A percentile compares a stretch with the other conserved stretches of the same genome.
Evolutionary conservation across 1,140 invertebrate species (phyloP).

Genomic region (Dreissena rostriformis): DNA sequence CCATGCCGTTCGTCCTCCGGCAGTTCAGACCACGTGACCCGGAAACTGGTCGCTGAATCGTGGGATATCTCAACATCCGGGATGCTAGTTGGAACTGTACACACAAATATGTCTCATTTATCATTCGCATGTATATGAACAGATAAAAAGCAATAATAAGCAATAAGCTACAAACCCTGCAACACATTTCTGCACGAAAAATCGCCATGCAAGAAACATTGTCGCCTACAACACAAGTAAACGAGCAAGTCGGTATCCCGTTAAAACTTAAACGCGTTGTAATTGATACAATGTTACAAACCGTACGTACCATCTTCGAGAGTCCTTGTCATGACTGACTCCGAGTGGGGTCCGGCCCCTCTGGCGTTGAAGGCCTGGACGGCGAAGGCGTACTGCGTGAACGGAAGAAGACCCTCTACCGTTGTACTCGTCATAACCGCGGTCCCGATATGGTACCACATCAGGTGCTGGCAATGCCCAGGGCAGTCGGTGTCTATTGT

Average conservation of each 20-base stretch:
- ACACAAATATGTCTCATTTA: neutral
- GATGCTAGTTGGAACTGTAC: slow-evolving; percentile 19
- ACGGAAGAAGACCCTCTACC: neutral
- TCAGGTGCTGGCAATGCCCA: slow-evolving; percentile 14
- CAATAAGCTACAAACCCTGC: neutral
- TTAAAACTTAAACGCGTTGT: neutral
- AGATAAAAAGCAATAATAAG: neutral
- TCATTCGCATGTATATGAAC: neutral
- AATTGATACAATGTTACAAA: neutral
- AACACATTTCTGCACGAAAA: neutral
- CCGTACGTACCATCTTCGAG: slow-evolving; percentile 23
- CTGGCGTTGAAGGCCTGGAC: slow-evolving; percentile 20
- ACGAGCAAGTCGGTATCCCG: neutral
- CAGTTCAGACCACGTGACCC: slow-evolving; percentile 32
- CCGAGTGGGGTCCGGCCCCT: slow-evolving; percentile 17
- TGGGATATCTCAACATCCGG: slow-evolving; percentile 32
- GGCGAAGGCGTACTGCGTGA: slow-evolving; percentile 11
- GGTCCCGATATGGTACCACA: slow-evolving; percentile 10
- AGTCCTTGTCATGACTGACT: slow-evolving; percentile 27
- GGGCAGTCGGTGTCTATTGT: neutral
- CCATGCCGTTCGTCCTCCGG: slow-evolving; percentile 19
- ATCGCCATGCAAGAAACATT: neutral
- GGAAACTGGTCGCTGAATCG: slow-evolving; percentile 43
- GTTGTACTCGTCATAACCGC: neutral
- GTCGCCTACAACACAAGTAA: neutral